Evolutionary conservation across 2,113 vertebrate genomes (phyloP).

Genomic region (Leuciscus idus): DNA sequence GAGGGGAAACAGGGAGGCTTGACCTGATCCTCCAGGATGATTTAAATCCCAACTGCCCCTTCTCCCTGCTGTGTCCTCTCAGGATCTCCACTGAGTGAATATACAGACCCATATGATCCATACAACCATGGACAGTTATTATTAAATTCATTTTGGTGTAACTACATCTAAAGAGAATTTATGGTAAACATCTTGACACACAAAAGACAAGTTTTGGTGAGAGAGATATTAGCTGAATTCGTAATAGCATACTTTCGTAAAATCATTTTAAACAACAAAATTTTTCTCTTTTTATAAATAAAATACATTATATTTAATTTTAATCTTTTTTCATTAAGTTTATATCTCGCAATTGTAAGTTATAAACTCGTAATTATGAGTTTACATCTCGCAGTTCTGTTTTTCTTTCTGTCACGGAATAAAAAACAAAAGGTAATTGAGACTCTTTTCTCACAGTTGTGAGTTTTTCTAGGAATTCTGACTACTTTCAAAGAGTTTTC

Average conservation of each 20-base stretch:
- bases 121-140: neutral
- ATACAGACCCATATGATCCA: neutral
- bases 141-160: neutral
- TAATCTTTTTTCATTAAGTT: too few species aligned
- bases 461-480: too few species aligned
- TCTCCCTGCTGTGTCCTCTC: constrained; percentile 15
- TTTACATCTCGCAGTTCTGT: too few species aligned
- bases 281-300: too few species aligned
- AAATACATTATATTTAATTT: too few species aligned
- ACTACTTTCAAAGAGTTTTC: too few species aligned
- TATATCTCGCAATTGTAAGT: too few species aligned
- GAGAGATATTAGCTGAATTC: neutral
- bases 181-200: neutral
- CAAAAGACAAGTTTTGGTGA: neutral
- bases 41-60: constrained; percentile 56
- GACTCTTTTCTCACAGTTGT: too few species aligned
- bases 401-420: too few species aligned
- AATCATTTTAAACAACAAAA: neutral
- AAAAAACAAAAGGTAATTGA: too few species aligned
- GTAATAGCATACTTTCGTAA: neutral
- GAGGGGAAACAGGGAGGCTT: constrained; percentile 58
- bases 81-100: constrained; percentile 12
- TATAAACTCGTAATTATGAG: too few species aligned
- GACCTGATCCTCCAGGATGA: constrained; percentile 60
- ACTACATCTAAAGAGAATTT: neutral